phyloP scores from a whole-genome alignment of 2,113 vertebrate species.

The Abramis brama region DNA sequence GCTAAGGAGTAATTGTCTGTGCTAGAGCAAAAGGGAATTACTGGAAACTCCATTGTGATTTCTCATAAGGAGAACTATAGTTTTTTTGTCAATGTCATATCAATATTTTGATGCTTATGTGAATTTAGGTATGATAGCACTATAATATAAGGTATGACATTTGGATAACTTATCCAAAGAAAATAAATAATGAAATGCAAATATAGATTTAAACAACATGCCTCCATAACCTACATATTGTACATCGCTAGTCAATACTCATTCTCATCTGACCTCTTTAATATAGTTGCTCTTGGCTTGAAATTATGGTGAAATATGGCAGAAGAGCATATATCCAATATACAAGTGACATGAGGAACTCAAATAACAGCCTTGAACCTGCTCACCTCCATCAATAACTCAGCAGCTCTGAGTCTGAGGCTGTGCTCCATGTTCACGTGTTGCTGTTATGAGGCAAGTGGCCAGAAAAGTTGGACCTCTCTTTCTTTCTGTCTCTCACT shows the following conservation, averaged over 20 bases:
- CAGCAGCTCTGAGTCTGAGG: not conserved
- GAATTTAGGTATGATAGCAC: too few relatives aligned
- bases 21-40: not conserved
- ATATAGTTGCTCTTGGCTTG: not conserved
- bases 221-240: not conserved
- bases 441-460: not conserved
- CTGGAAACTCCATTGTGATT: not conserved
- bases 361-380: constrained; percentile 2
- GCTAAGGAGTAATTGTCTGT: not conserved
- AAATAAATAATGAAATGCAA: not conserved
- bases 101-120: not conserved
- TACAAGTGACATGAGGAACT: constrained; percentile 2
- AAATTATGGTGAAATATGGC: not conserved
- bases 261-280: not conserved
- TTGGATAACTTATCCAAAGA: too few relatives aligned
- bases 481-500: constrained; percentile 5
- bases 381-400: constrained; percentile 34
- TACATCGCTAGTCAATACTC: not conserved
- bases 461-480: not conserved
- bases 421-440: not conserved
- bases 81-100: not conserved
- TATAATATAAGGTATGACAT: too few relatives aligned
- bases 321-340: not conserved
- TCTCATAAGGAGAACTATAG: not conserved
- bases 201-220: not conserved